Percentiles rank a stretch among this genome's conserved stretches.
Evolutionary conservation across 2,113 vertebrate species (phyloP).

Genomic region (Psittacula cyanocephala): DNA sequence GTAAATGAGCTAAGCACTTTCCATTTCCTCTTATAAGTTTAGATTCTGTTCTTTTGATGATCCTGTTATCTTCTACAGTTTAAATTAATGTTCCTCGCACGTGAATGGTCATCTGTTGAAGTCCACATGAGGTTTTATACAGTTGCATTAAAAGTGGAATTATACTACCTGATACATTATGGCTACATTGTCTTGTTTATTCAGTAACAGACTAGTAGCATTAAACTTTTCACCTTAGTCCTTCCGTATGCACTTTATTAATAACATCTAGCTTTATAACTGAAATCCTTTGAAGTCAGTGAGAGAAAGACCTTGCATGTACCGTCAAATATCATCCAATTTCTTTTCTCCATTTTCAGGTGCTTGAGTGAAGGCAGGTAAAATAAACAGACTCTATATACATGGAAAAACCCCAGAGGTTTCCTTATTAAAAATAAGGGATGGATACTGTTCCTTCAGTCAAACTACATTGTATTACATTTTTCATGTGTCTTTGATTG

Average conservation of each 20-base stretch:
- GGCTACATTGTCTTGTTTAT: background rate
- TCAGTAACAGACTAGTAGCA: background rate
- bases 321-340: background rate
- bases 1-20: background rate
- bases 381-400: background rate
- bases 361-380: background rate
- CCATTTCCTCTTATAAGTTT: background rate
- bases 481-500: background rate
- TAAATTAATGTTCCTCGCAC: background rate
- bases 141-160: background rate
- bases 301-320: background rate
- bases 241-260: background rate
- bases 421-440: background rate
- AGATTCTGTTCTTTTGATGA: background rate
- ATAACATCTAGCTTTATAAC: background rate
- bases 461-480: background rate
- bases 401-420: rapidly evolving
- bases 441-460: background rate
- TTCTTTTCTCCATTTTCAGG: background rate
- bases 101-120: background rate
- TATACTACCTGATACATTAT: background rate
- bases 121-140: background rate
- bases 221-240: background rate
- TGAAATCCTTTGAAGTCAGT: background rate
- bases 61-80: background rate